Percentiles rank a stretch among this genome's conserved stretches.
Evolutionary conservation across 1,140 invertebrate genomes (phyloP).

Genomic region (Camponotus pennsylvanicus): DNA sequence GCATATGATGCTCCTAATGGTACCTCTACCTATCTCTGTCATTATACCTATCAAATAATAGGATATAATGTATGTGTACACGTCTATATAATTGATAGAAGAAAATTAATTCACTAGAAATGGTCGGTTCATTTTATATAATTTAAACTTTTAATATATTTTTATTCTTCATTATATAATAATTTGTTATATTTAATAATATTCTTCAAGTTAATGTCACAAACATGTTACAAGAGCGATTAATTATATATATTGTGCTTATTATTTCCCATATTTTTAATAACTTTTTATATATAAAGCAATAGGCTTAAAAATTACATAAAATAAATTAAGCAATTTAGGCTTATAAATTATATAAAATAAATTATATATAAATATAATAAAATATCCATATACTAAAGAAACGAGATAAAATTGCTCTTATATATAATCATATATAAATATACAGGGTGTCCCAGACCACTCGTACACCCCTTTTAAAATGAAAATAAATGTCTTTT

Average conservation of each 20-base stretch:
- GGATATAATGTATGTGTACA: not conserved
- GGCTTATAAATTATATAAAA: no score
- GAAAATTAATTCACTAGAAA: not conserved
- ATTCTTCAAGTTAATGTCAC: not conserved
- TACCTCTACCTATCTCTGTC: slow-evolving; percentile 94
- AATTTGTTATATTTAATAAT: not conserved
- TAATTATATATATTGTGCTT: no score
- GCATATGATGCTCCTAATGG: slow-evolving; percentile 94
- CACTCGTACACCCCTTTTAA: no score
- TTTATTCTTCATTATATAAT: not conserved
- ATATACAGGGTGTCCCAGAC: no score
- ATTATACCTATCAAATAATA: slow-evolving; percentile 88
- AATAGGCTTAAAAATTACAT: no score
- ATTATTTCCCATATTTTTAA: not conserved
- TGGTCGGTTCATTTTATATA: not conserved
- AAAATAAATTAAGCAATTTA: no score
- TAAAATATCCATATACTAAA: not conserved
- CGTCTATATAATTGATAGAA: not conserved
- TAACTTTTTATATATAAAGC: not conserved
- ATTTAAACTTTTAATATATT: not conserved
- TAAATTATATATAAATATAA: not conserved
- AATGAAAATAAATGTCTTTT: no score
- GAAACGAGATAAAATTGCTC: no score
- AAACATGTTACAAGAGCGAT: not conserved
- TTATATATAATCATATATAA: not conserved